These are phyloP conservation scores for Xenopus tropicalis DNA, from an alignment of 2,113 vertebrate species.

Conservation along the genomic window UCB_Xtro_10.0 CM004450.2:28056001-28056500, in stretches of 20 bases:
- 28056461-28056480: constrained; percentile 33
- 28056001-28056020: constrained; percentile 16
- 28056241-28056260: background rate
- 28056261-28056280: constrained; percentile 1
- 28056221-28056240: background rate
- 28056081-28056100: constrained; percentile 23
- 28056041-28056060: background rate
- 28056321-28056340: constrained; percentile 21
- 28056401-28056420: constrained; percentile 11
- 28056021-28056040: constrained; percentile 6
- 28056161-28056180: background rate
- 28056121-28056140: constrained; percentile 39
- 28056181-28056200: constrained; percentile 11
- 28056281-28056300: background rate
- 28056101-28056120: constrained; percentile 36
- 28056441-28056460: constrained; percentile 3
- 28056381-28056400: constrained; percentile 2
- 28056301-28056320: constrained; percentile 17
- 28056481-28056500: no score
- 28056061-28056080: constrained; percentile 6
- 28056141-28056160: constrained; percentile 2
- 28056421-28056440: constrained; percentile 20
- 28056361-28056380: background rate
- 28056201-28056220: background rate
- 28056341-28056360: constrained; percentile 37